These are phyloP conservation scores for Dicrostonyx torquatus DNA, from an alignment of 2,797 vertebrate species.

Conservation along the genomic window DNA sequence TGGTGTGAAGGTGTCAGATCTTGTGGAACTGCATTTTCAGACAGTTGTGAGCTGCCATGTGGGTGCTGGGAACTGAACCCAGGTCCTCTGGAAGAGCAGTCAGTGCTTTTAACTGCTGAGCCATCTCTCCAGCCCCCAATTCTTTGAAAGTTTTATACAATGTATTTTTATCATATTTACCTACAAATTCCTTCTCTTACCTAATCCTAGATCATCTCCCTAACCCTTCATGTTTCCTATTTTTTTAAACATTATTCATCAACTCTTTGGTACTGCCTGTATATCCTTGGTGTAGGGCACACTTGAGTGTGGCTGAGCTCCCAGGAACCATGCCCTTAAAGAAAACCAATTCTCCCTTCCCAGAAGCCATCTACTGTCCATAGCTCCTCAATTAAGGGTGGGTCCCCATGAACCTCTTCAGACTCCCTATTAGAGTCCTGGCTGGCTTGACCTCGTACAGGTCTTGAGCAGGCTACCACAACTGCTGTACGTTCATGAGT, in stretches of 20 bases:
- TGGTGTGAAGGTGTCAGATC: no score
- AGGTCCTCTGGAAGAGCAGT: no score
- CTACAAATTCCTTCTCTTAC: neutral
- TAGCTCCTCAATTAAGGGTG: neutral
- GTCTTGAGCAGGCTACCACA: neutral
- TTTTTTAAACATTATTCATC: neutral
- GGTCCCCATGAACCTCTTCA: no score
- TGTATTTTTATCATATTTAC: neutral
- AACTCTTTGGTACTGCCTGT: neutral
- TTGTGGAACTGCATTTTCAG: no score
- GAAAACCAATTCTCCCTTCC: neutral
- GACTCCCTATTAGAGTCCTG: neutral
- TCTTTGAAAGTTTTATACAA: neutral
- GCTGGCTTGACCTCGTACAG: neutral
- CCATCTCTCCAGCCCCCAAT: no score
- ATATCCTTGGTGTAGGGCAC: neutral
- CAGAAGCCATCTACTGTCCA: neutral
- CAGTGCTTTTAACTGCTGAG: no score
- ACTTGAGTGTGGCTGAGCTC: neutral
- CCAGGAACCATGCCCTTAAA: no score
- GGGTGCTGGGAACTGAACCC: no score
- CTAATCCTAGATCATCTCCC: neutral
- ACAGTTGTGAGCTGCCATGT: no score
- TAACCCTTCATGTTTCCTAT: neutral
- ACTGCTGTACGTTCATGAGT: neutral